Evolutionary conservation across 2,113 vertebrate species (phyloP), one percentile per base, ranked within the genome.

Genomic region (Peucedramus taeniatus): DNA sequence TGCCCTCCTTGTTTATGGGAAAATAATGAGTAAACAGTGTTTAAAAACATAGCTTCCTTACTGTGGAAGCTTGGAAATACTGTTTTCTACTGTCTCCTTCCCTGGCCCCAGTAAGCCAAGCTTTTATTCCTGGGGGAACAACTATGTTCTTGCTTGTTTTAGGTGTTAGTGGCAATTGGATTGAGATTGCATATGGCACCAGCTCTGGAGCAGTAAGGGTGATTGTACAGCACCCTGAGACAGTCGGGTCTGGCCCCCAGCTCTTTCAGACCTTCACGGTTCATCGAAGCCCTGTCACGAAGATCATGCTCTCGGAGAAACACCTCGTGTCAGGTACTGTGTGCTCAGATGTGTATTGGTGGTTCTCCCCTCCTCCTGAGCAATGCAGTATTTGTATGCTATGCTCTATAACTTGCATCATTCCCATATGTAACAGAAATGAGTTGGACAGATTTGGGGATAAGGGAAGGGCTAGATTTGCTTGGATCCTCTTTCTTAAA

Each of bases 151-250:
- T 31, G 64, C 61, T 47, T 74, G 31, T 57, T 54, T 44, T 56
- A 99, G 99, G 99, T 97, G 99, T 99, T 97, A 99, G 99, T 56
- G 99, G 99, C 54, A 99, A 99, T 95, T 99, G 99, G 99, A 99
- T 99, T 60, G 99, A 99, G 98, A 99, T 99, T 19, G 99, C 99
- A 13, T 99, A 99, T 3, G 99, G 99, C 50, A 99, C 99, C 11
- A 99, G 99, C 94, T 99, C 99, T 5, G 99, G 99, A 51, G 99
- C 99, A 1, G 99, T 99, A 59, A 97, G 99, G 28, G 99, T 99
- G 82, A 99, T 99, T 13, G 99, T 99, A 9, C 99, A 99, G 83
- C 99, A 99, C 91, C 99, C 99, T 1, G 99, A 99, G 98, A 99
- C 99, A 0, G 99, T 99, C 5, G 99, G 99, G 3, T 99, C 99